These are phyloP conservation scores for Cryptophagus acutangulus DNA, from an alignment of 2,888 invertebrate genomes.

Conservation along the genomic window DNA sequence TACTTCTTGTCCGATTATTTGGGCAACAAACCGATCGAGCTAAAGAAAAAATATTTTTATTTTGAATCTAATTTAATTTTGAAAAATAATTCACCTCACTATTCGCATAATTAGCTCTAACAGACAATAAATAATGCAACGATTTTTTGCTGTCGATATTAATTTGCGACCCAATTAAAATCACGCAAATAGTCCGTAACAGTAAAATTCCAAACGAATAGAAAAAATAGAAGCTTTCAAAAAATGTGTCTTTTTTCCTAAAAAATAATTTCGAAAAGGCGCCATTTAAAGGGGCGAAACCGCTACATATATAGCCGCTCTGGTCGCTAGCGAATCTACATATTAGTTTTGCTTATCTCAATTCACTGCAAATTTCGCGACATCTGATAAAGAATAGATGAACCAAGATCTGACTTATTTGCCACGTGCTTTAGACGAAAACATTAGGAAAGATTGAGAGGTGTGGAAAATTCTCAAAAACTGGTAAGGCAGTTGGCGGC, in stretches of 20 bases:
- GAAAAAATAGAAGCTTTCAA: slow-evolving; percentile 10
- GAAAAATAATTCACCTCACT: slow-evolving; percentile 13
- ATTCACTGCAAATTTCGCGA: no score
- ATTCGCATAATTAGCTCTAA: slow-evolving; percentile 10
- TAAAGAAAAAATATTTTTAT: slow-evolving; percentile 15
- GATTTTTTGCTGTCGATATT: slow-evolving; percentile 11
- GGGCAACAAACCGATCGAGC: slow-evolving; percentile 30
- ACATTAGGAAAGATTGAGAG: no score
- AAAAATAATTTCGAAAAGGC: slow-evolving; percentile 3
- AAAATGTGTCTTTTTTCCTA: neutral
- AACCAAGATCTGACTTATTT: no score
- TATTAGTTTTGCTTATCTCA: no score
- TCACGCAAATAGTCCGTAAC: slow-evolving; percentile 9
- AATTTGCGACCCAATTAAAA: slow-evolving; percentile 11
- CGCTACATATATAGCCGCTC: no score
- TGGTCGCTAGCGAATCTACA: no score
- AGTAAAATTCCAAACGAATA: slow-evolving; percentile 15
- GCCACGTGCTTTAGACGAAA: no score
- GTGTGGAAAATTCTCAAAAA: no score
- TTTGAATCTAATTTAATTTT: neutral
- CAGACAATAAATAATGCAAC: slow-evolving; percentile 8
- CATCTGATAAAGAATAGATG: no score
- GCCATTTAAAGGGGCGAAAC: no score
- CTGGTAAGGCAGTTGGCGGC: no score
- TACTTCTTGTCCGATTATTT: slow-evolving; percentile 25